These are phyloP conservation scores for Euura lappo DNA, from an alignment of 1,140 invertebrate genomes.

Conservation along the genomic window DNA sequence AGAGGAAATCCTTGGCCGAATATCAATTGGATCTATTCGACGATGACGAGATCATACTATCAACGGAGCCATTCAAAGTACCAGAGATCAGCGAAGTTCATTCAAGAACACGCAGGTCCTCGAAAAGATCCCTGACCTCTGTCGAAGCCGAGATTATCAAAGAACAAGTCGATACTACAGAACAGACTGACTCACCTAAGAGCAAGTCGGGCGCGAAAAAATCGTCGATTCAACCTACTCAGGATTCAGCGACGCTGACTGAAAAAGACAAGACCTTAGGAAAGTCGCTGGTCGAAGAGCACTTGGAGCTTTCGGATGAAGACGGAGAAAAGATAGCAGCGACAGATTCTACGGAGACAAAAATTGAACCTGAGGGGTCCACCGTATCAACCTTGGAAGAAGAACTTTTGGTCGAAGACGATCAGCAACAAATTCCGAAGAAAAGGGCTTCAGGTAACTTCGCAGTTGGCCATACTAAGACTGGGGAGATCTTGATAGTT, in stretches of 20 bases:
- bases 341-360: not conserved
- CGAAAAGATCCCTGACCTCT: slow-evolving; percentile 20
- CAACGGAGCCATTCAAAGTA: slow-evolving; percentile 21
- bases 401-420: not conserved
- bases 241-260: not conserved
- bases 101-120: slow-evolving; percentile 18
- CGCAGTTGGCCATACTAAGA: slow-evolving; percentile 51
- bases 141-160: not conserved
- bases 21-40: slow-evolving; percentile 27
- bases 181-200: not conserved
- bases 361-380: not conserved
- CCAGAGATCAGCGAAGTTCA: slow-evolving; percentile 18
- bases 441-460: slow-evolving; percentile 50
- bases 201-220: not conserved
- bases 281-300: not conserved
- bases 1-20: slow-evolving; percentile 29
- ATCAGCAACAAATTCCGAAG: slow-evolving; percentile 32
- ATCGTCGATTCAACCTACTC: not conserved
- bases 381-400: not conserved
- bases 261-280: not conserved
- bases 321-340: not conserved
- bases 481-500: slow-evolving; percentile 54
- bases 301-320: not conserved
- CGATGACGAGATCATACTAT: slow-evolving; percentile 18
- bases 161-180: not conserved